phyloP scores from a whole-genome alignment of 2,113 vertebrate species.

The Verasper variegatus region DNA sequence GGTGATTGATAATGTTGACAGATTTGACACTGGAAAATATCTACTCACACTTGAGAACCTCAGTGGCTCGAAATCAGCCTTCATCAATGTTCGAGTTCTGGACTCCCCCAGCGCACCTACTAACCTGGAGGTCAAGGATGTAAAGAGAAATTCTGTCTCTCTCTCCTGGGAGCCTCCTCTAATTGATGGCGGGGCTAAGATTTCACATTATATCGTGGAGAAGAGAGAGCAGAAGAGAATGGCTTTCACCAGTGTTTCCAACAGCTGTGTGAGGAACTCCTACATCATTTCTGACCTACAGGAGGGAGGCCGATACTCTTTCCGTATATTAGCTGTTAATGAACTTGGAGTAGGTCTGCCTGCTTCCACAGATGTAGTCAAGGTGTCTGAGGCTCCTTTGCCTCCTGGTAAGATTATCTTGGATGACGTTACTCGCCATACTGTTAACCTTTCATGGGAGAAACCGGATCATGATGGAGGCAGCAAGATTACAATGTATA shows the following conservation, averaged over 20 bases:
- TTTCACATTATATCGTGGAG: conserved; percentile 96
- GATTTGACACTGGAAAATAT: conserved; percentile 97
- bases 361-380: conserved; percentile 89
- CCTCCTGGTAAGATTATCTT: conserved; percentile 92
- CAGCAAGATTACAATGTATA: conserved; percentile 95
- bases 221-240: conserved; percentile 96
- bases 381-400: conserved; percentile 91
- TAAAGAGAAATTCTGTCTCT: conserved; percentile 91
- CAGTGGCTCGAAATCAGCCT: conserved; percentile 94
- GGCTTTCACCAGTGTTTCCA: conserved; percentile 93
- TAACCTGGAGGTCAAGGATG: conserved; percentile 91
- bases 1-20: conserved; percentile 95
- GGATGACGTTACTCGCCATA: conserved; percentile 92
- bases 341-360: conserved; percentile 94
- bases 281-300: conserved; percentile 91
- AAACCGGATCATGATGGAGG: conserved; percentile 98
- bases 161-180: conserved; percentile 95
- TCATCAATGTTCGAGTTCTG: conserved; percentile 96
- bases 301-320: conserved; percentile 92
- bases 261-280: conserved; percentile 92
- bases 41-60: conserved; percentile 94
- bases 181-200: conserved; percentile 97
- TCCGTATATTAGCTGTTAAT: conserved; percentile 96
- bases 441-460: conserved; percentile 94
- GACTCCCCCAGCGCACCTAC: conserved; percentile 95